Evolutionary conservation across 30 jellyfish, hydroid and myxozoan species (phyloP).

Genomic region (Aurelia aurita): DNA sequence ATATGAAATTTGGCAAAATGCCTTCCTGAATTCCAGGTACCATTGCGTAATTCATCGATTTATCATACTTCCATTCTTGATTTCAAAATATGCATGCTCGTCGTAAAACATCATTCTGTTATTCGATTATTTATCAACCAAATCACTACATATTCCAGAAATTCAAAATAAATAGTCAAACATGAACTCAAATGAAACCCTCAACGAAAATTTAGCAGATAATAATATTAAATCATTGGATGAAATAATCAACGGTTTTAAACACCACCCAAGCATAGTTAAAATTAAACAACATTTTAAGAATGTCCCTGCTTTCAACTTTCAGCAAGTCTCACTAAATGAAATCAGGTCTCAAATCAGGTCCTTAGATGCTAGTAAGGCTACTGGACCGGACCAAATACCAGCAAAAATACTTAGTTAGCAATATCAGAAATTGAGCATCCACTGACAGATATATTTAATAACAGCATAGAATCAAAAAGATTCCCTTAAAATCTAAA

Average conservation of each 20-base stretch:
- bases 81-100: too few species aligned
- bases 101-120: too few species aligned
- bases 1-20: too few species aligned
- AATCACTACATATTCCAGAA: too few species aligned
- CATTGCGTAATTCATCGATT: too few species aligned
- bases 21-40: too few species aligned
- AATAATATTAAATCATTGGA: neutral
- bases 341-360: neutral
- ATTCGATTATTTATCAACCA: too few species aligned
- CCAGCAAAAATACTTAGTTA: neutral
- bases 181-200: neutral
- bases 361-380: neutral
- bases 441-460: neutral
- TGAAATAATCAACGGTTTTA: neutral
- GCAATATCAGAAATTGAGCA: neutral
- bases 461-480: neutral
- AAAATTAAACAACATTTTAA: neutral
- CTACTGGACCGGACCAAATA: neutral
- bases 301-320: neutral
- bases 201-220: neutral
- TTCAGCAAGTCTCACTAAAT: neutral
- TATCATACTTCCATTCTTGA: too few species aligned
- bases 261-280: slow-evolving; percentile 6
- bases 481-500: neutral
- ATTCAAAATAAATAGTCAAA: too few species aligned